Percentiles rank a stretch among this genome's conserved stretches.
phyloP scores from a whole-genome alignment of 1,140 invertebrate genomes.

The Pissodes strobi region DNA sequence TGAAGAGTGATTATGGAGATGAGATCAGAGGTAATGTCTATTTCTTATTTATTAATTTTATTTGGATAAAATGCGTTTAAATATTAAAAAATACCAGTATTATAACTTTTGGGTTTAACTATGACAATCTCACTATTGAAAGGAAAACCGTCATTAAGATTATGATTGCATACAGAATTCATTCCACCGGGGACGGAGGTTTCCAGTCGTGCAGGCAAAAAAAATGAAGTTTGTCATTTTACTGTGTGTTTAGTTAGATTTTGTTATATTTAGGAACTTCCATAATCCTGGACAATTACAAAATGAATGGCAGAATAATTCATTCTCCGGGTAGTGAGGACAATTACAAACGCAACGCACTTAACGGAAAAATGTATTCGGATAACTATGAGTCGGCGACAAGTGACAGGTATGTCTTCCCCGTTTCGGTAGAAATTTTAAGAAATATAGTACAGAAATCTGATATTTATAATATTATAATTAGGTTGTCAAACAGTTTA shows the following conservation, averaged over 20 bases:
- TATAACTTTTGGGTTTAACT: no score
- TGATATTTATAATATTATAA: neutral
- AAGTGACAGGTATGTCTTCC: slow-evolving; percentile 41
- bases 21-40: slow-evolving; percentile 38
- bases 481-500: no score
- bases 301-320: slow-evolving; percentile 50
- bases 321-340: slow-evolving; percentile 40
- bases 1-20: slow-evolving; percentile 51
- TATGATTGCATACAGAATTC: no score
- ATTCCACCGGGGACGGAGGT: no score
- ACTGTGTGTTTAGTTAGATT: no score
- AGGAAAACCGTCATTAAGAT: no score
- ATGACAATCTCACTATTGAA: no score
- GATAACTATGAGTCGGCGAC: slow-evolving; percentile 47
- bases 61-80: neutral
- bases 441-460: neutral
- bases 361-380: slow-evolving; percentile 45
- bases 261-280: slow-evolving; percentile 34
- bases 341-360: slow-evolving; percentile 32
- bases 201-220: no score
- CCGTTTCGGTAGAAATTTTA: neutral
- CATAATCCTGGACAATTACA: slow-evolving; percentile 49
- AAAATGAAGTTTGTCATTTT: no score
- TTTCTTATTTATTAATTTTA: neutral
- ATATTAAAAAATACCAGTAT: neutral